phyloP scores from a whole-genome alignment of 2,888 invertebrate species.

The Lasioglossum morio region DNA sequence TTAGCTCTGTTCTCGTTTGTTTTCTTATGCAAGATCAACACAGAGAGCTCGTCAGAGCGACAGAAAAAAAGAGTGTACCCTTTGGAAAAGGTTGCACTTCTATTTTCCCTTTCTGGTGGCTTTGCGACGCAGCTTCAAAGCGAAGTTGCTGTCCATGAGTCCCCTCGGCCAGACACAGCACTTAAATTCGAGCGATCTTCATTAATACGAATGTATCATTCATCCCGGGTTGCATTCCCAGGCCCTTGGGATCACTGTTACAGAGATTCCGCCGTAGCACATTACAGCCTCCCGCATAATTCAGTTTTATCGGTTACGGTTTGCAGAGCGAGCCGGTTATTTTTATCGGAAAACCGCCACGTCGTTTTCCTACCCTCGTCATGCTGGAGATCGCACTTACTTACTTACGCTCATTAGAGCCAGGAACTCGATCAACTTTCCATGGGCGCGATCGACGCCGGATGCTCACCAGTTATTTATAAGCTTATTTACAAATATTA shows the following conservation, averaged over 20 bases:
- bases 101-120: conserved; percentile 1
- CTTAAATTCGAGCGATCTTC: conserved; percentile 60
- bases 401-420: conserved; percentile 47
- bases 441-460: conserved; percentile 15
- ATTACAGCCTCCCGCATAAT: conserved; percentile 25
- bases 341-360: conserved; percentile 41
- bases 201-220: conserved; percentile 52
- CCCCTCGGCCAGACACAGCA: background rate
- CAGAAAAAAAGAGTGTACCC: background rate
- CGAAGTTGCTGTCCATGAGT: background rate
- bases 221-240: conserved; percentile 3
- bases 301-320: conserved; percentile 52
- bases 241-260: conserved; percentile 1
- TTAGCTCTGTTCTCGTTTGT: conserved; percentile 9
- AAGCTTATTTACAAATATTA: conserved; percentile 25
- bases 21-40: conserved; percentile 8
- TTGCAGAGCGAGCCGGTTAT: conserved; percentile 39
- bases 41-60: background rate
- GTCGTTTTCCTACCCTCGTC: conserved; percentile 26
- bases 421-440: conserved; percentile 40
- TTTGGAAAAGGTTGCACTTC: conserved; percentile 3
- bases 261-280: background rate
- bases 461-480: conserved; percentile 10
- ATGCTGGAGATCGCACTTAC: conserved; percentile 42
- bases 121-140: conserved; percentile 3